These are phyloP conservation scores for Rhabdornis inornatus DNA, from an alignment of 2,113 vertebrate species.

Conservation along the genomic window DNA sequence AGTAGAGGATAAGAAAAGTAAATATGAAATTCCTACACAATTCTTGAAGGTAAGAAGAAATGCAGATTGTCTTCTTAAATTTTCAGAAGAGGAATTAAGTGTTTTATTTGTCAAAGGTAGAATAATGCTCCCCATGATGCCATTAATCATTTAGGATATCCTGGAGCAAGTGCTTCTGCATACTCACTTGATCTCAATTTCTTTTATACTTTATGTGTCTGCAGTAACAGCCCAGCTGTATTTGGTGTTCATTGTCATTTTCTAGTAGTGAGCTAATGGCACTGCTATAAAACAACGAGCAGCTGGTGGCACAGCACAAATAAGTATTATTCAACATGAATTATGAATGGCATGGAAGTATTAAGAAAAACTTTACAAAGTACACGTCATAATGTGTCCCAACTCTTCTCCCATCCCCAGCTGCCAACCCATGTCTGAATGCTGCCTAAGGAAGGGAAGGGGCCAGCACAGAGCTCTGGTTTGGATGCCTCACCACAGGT, in stretches of 20 bases:
- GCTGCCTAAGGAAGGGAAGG: neutral
- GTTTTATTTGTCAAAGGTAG: neutral
- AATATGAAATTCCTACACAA: neutral
- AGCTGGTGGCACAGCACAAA: slow-evolving; percentile 15
- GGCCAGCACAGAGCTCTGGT: neutral
- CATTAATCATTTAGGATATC: neutral
- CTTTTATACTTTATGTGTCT: neutral
- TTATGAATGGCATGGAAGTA: neutral
- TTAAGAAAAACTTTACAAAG: neutral
- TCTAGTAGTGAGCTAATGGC: neutral
- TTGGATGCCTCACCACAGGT: neutral
- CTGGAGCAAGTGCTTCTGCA: neutral
- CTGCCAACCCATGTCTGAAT: neutral
- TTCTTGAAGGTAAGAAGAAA: neutral
- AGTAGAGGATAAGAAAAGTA: neutral
- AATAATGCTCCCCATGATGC: neutral
- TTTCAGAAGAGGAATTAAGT: neutral
- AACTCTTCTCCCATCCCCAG: neutral
- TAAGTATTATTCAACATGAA: slow-evolving; percentile 4
- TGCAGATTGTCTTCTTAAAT: neutral
- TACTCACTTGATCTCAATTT: neutral
- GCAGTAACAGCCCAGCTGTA: neutral
- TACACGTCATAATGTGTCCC: neutral
- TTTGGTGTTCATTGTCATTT: slow-evolving; percentile 1
- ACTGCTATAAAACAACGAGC: neutral